These are phyloP conservation scores for Antennarius striatus DNA, from an alignment of 2,113 vertebrate genomes.

Conservation along the genomic window DNA sequence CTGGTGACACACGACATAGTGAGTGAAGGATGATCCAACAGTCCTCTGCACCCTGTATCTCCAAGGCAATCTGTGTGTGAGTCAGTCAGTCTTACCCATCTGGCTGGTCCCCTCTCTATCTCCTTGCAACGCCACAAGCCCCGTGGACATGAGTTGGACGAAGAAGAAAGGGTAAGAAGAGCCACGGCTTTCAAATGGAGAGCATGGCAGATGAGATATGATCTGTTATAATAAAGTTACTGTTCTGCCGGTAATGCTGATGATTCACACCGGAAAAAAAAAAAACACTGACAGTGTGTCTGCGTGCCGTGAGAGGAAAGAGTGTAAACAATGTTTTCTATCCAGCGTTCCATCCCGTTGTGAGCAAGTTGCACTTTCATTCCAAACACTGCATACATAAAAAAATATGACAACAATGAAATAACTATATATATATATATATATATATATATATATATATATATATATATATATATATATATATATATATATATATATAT, in stretches of 20 bases:
- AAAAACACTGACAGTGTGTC: conserved; percentile 23
- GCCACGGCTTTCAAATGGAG: conserved; percentile 50
- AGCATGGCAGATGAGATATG: conserved; percentile 56
- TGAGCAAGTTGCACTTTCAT: neutral
- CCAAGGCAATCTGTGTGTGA: conserved; percentile 36
- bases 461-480: no score
- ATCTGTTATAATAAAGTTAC: conserved; percentile 72
- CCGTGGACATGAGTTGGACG: conserved; percentile 59
- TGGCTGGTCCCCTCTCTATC: conserved; percentile 47
- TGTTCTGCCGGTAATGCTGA: conserved; percentile 65
- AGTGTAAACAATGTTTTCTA: conserved; percentile 5
- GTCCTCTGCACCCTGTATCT: conserved; percentile 44
- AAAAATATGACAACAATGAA: neutral
- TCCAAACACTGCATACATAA: neutral
- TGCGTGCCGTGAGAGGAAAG: conserved; percentile 6
- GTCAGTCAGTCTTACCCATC: conserved; percentile 49
- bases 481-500: no score
- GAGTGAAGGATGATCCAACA: conserved; percentile 29
- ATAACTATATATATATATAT: no score
- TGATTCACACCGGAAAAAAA: conserved; percentile 59
- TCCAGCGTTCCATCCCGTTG: neutral
- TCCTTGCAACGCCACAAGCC: conserved; percentile 51
- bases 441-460: no score
- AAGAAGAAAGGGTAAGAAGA: conserved; percentile 56
- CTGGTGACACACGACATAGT: conserved; percentile 14